Percentiles rank a stretch among this genome's conserved stretches.
phyloP scores from a whole-genome alignment of 2,113 vertebrate genomes.

The Colinus virginianus region DNA sequence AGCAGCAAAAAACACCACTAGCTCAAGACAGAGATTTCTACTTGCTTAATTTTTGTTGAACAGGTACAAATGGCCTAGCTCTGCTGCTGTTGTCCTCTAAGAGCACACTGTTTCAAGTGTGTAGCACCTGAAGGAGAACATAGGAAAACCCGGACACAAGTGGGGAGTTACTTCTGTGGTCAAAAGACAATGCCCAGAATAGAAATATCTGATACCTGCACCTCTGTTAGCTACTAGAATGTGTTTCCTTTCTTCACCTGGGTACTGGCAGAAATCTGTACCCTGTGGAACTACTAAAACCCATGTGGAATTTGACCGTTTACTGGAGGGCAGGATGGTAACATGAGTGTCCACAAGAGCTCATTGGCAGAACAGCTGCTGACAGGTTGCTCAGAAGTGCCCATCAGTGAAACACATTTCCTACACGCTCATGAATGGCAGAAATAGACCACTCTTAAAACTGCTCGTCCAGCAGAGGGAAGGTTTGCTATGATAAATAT shows the following conservation, averaged over 20 bases:
- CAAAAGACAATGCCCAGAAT: not conserved
- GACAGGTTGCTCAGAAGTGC: not conserved
- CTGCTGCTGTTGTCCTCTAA: not conserved
- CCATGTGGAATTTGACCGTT: not conserved
- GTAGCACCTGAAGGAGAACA: not conserved
- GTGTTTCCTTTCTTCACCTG: not conserved
- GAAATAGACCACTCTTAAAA: slow-evolving; percentile 3
- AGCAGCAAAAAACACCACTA: not conserved
- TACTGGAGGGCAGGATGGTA: not conserved
- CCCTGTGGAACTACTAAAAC: not conserved
- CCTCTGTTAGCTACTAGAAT: not conserved
- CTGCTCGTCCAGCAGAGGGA: not conserved
- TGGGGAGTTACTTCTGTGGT: not conserved
- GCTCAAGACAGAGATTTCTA: not conserved
- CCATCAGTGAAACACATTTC: not conserved
- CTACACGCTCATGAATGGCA: not conserved
- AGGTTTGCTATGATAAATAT: slow-evolving; percentile 34
- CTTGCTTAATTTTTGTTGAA: not conserved
- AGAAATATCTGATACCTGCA: not conserved
- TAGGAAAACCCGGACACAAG: not conserved
- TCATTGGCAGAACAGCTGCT: not conserved
- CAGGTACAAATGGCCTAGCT: not conserved
- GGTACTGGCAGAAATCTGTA: not conserved
- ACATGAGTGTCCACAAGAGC: not conserved
- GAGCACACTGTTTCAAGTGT: not conserved